These are phyloP conservation scores for Passer domesticus DNA, from an alignment of 2,113 vertebrate species.

Conservation along the genomic window DNA sequence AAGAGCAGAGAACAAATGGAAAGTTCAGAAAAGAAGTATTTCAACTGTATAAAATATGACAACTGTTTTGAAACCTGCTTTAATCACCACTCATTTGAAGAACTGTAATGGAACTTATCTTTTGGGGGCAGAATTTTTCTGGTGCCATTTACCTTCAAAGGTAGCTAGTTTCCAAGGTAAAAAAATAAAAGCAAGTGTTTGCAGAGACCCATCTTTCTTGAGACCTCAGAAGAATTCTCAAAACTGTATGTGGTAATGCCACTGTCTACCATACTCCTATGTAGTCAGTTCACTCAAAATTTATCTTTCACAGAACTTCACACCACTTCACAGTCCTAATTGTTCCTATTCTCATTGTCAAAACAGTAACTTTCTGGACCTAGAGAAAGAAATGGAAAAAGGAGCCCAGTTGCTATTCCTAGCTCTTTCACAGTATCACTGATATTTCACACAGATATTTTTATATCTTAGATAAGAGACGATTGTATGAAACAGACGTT, in stretches of 20 bases:
- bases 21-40: not conserved
- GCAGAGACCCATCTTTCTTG: not conserved
- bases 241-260: not conserved
- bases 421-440: not conserved
- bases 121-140: not conserved
- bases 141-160: not conserved
- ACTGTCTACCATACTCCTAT: not conserved
- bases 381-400: not conserved
- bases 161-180: not conserved
- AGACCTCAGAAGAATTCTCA: not conserved
- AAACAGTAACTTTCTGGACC: not conserved
- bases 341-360: not conserved
- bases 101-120: not conserved
- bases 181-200: not conserved
- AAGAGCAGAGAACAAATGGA: not conserved
- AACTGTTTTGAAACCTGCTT: not conserved
- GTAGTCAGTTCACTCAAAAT: not conserved
- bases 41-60: not conserved
- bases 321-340: not conserved
- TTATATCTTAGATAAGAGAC: not conserved
- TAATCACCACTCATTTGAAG: not conserved
- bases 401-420: not conserved
- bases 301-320: not conserved
- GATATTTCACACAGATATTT: not conserved
- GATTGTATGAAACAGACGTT: not conserved